Evolutionary conservation across 2,888 invertebrate species (phyloP), one percentile per base, ranked within the genome.

Genomic region (Dryococelus australis): DNA sequence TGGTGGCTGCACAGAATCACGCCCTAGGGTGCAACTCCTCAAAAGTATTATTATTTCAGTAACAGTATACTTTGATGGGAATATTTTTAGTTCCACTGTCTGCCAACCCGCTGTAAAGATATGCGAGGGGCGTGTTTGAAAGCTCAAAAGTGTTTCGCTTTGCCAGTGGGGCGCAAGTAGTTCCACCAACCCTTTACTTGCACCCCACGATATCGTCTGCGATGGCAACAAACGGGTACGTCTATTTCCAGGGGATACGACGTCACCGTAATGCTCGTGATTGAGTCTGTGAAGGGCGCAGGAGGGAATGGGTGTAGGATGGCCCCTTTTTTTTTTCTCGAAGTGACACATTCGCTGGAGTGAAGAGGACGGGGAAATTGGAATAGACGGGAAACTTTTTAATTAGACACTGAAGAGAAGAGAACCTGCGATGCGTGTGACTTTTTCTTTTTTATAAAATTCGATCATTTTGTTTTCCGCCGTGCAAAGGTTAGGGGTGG

Each of bases 321-420:
- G 8, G 8, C 16, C n/a, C 65, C 24, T 65, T n/a, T 65, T 65
- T 16, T 8, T 65, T n/a, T 65, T 65, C 2, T 8, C 51, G 51
- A 51, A 65, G n/a, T 65, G 65, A 65, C 65, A 65, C 20, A 65
- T 16, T 65, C 20, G 65, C 65, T n/a, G 65, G 65, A n/a, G n/a
- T 65, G 16, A 65, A 65, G n/a, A 24, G 65, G 65, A 16, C 1
- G 65, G 65, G 65, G 65, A n/a, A 65, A 65, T 24, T n/a, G 65
- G 65, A 65, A 65, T 24, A 65, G 65, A 65, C 65, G 83, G 28
- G 43, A 28, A 83, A 83, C 83, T 83, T 83, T 83, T 83, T 83
- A 83, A 83, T 83, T 83, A 83, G 65, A 65, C 65, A 16, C 65
- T 65, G 13, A 65, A 65, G 65, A 16, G 65, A 65, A 65, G 65